Percentiles rank a stretch among this genome's conserved stretches.
phyloP scores from a whole-genome alignment of 2,113 vertebrate genomes.

The Pedionomus torquatus region DNA sequence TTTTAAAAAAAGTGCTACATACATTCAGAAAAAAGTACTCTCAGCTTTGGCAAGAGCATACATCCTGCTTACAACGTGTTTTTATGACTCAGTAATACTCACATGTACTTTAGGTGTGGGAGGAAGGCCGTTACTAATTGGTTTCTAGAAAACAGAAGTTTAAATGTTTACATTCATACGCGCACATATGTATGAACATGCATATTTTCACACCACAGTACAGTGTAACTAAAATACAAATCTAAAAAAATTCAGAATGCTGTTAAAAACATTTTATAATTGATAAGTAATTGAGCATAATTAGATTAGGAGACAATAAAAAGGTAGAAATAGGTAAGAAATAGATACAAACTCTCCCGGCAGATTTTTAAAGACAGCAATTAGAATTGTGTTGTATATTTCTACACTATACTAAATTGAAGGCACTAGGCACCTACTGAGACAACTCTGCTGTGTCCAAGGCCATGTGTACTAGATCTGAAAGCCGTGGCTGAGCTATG shows the following conservation, averaged over 20 bases:
- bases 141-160: constrained; percentile 83
- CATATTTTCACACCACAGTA: background rate
- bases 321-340: background rate
- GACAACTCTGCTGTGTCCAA: background rate
- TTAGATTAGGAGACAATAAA: background rate
- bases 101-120: constrained; percentile 99
- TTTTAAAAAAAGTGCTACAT: background rate
- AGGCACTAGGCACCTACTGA: background rate
- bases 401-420: background rate
- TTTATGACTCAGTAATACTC: constrained; percentile 74
- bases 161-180: background rate
- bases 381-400: background rate
- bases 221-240: background rate
- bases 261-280: background rate
- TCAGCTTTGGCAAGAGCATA: background rate
- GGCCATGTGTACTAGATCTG: background rate
- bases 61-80: background rate
- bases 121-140: constrained; percentile 94
- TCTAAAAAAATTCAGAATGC: background rate
- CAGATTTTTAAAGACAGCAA: background rate
- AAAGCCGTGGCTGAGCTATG: background rate
- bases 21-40: background rate
- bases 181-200: background rate
- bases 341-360: background rate
- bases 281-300: background rate